Conservation (phyloP, 2,797 vertebrate genomes). For the Etheostoma perlongum region DNA sequence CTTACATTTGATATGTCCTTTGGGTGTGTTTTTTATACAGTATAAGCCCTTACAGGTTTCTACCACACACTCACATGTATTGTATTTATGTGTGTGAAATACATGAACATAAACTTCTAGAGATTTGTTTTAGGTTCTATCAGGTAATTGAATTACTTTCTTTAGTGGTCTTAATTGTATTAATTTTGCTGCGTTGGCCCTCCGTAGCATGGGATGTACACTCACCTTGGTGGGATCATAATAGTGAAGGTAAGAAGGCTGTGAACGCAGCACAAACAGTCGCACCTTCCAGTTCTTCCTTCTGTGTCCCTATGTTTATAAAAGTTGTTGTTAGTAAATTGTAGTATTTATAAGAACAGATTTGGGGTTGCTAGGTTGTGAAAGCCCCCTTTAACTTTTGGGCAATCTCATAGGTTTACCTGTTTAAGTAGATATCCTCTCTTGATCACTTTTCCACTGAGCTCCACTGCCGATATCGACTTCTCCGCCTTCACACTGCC, state of each 20-base stretch:
- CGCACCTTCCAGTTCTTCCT: conserved; percentile 98
- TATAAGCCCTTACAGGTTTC: too few species aligned
- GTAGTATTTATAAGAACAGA: background rate
- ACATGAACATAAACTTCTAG: too few species aligned
- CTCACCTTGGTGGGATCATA: conserved; percentile 93
- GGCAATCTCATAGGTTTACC: conserved; percentile 77
- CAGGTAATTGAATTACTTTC: too few species aligned
- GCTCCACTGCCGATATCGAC: conserved; percentile 87
- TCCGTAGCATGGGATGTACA: too few species aligned
- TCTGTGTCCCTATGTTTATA: conserved; percentile 90
- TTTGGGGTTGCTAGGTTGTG: background rate
- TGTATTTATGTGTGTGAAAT: too few species aligned
- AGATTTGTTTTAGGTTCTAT: background rate
- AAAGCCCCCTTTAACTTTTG: background rate
- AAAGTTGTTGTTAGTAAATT: background rate
- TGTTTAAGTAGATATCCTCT: conserved; percentile 96
- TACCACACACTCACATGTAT: too few species aligned
- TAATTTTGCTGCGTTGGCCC: too few species aligned
- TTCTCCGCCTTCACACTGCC: conserved; percentile 87
- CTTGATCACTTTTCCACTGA: conserved; percentile 91
- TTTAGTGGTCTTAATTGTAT: too few species aligned
- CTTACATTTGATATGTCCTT: too few species aligned
- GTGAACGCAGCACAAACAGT: conserved; percentile 92
- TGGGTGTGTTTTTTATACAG: too few species aligned
- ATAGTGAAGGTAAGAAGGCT: conserved; percentile 94